Evolutionary conservation across 1,140 invertebrate genomes (phyloP).

Genomic region (Anoplolepis gracilipes): DNA sequence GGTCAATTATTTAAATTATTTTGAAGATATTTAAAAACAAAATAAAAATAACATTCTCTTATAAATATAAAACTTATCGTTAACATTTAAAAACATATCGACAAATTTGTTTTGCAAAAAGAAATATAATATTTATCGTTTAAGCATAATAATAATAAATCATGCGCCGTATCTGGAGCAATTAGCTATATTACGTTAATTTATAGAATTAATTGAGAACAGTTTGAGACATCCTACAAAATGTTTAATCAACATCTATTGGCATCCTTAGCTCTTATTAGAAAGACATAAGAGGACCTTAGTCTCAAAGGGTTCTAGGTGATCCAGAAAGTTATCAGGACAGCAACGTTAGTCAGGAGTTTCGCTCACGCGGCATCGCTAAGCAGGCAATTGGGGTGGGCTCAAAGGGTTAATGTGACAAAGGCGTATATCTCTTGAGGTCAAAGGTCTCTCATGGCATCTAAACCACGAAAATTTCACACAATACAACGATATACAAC

Average conservation of each 20-base stretch:
- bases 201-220: neutral
- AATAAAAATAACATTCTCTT: too few species aligned
- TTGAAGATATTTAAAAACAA: too few species aligned
- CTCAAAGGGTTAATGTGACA: constrained; percentile 75
- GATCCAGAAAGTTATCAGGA: constrained; percentile 77
- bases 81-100: too few species aligned
- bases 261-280: constrained; percentile 58
- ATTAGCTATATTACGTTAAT: neutral
- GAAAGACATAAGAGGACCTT: constrained; percentile 69
- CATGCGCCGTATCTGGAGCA: neutral
- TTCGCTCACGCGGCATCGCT: neutral
- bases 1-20: too few species aligned
- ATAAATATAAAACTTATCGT: too few species aligned
- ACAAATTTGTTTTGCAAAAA: neutral
- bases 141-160: constrained; percentile 1
- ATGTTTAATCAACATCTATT: constrained; percentile 12
- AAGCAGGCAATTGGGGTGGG: constrained; percentile 12
- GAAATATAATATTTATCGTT: neutral
- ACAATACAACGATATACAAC: neutral
- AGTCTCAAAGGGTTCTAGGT: constrained; percentile 73
- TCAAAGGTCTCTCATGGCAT: constrained; percentile 17
- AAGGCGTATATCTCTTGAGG: constrained; percentile 62
- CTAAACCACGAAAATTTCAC: constrained; percentile 20
- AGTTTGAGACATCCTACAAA: neutral
- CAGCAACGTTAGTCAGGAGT: constrained; percentile 66